Conservation (phyloP, 2,113 vertebrate species). For the Thryonomys swinderianus region DNA sequence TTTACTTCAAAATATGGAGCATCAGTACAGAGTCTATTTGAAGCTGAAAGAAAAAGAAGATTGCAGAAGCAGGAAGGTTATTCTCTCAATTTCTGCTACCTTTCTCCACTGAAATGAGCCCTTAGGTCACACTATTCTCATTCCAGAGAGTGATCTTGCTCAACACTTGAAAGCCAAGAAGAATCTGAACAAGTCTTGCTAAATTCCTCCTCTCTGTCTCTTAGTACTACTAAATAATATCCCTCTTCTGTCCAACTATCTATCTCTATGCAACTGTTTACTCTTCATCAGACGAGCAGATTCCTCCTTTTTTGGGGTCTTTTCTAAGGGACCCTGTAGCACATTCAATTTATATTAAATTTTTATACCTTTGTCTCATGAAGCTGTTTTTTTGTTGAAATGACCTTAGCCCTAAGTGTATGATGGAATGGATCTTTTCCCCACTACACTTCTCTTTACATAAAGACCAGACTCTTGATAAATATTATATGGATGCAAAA, state of each 20-base stretch:
- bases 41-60: background rate
- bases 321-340: background rate
- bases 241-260: background rate
- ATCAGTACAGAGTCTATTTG: background rate
- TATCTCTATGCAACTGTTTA: background rate
- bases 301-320: background rate
- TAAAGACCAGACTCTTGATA: background rate
- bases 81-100: background rate
- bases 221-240: background rate
- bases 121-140: no score
- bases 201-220: background rate
- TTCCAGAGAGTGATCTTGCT: background rate
- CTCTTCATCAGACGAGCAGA: background rate
- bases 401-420: background rate
- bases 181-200: background rate
- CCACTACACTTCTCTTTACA: background rate
- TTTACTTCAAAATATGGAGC: background rate
- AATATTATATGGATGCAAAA: background rate
- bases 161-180: background rate
- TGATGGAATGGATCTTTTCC: background rate
- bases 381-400: background rate
- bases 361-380: background rate
- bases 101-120: background rate
- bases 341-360: background rate
- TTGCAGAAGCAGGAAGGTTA: background rate